Evolutionary conservation across 2,797 vertebrate genomes (phyloP), one percentile per base, ranked within the genome.

Genomic region (Lutra lutra): DNA sequence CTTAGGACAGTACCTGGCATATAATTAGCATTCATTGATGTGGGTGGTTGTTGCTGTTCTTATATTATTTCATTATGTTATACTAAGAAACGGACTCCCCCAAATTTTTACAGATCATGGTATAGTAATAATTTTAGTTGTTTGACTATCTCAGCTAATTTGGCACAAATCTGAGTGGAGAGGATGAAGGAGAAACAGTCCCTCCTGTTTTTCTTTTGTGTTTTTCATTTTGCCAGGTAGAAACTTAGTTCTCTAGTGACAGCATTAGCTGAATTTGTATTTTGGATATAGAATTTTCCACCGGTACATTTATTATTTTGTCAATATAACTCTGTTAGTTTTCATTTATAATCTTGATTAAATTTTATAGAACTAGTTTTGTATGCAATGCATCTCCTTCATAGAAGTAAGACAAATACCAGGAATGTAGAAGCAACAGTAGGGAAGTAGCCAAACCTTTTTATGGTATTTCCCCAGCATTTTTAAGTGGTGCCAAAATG

Each of bases 281-380:
- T 98, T 96, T 97, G 94, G 91, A 84, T 94, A 95, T 75, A 91
- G 84, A 97, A 85, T 96, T 97, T 96, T 95, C 70, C 80, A 58
- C 64, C 29, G 32, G 62, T 80, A 17, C 68, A 51, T 96, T 95
- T 97, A 77, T 97, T 94, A 84, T 92, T 96, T 97, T 96, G 77
- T 97, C 96, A 46, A 0, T 91, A 91, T 90, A 92, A 83, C 93
- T 98, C 85, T 94, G 94, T 10, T 78, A 94, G 95, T 98, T 98
- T 97, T 98, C 96, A 94, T 97, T 98, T 98, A 98, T 97, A 97
- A 97, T 96, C 96, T 97, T 97, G 98, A 97, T 98, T 97, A 98
- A 98, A 97, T 96, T 96, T 97, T 98, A 97, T 96, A 97, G 98
- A 97, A 98, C 92, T 96, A 95, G 85, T 96, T 98, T 97, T 85